Conservation (phyloP, 1,140 invertebrate genomes). For the Temnothorax curvispinosus region DNA sequence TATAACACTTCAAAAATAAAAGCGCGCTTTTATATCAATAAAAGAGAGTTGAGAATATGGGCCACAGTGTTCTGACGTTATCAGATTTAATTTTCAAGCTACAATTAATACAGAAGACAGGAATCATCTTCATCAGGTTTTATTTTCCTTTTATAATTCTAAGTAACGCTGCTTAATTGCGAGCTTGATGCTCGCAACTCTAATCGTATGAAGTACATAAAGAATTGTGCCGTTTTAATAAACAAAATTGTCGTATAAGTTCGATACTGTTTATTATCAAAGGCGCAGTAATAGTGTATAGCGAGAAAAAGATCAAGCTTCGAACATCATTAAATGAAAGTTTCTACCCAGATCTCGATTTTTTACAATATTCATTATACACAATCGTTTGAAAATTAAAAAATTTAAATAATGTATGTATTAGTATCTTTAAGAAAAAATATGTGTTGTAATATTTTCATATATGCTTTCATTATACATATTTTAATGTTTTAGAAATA, state of each 20-base stretch:
- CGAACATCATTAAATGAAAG: neutral
- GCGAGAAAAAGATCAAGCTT: neutral
- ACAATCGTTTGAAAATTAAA: slow-evolving; percentile 3
- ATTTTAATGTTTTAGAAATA: neutral
- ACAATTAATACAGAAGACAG: slow-evolving; percentile 2
- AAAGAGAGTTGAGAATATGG: too few species aligned
- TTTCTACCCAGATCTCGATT: neutral
- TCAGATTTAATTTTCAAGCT: neutral
- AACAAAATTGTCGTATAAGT: neutral
- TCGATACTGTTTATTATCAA: neutral
- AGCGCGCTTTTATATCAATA: too few species aligned
- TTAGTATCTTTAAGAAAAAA: neutral
- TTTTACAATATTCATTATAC: neutral
- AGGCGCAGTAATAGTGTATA: neutral
- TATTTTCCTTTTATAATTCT: slow-evolving; percentile 14
- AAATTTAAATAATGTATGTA: neutral
- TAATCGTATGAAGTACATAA: slow-evolving; percentile 14
- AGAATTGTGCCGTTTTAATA: neutral
- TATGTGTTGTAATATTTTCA: neutral
- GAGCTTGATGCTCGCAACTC: neutral
- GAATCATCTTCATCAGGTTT: neutral
- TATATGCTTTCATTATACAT: neutral
- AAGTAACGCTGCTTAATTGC: neutral
- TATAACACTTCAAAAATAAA: too few species aligned
- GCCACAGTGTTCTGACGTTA: neutral